Base-by-base conservation (phyloP, 2,113 vertebrate species). In the Carassius carassius region DNA sequence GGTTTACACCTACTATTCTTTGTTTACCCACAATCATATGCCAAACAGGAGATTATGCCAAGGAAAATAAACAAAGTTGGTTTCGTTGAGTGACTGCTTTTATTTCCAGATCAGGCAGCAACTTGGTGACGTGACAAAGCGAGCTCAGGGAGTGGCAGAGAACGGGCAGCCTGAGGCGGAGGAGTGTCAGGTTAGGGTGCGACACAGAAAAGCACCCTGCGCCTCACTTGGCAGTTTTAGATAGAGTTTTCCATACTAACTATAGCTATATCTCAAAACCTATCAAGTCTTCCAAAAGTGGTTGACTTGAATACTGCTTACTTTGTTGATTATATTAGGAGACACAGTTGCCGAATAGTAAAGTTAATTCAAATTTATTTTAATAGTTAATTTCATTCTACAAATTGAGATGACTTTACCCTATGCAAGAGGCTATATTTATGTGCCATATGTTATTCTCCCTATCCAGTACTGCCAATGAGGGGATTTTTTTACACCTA, bases 41-140 rank as follows among this genome's bases (percentile, higher is more conserved):
- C 23, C 13, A 75, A 49, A 49, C 23, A 25, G 19, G 29, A 83
- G 77, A 35, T 76, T 69, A 54, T 35, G 5, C 63, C 25, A 56
- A 41, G 84, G 41, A 65, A 56, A 32, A 29, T 10, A 82, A n/a
- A 67, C n/a, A 11, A 23, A 85, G 5, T 83, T 82, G 86, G 76
- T n/a, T 54, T 81, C 91, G 83, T 89, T 83, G 44, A 88, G 91
- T 65, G n/a, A 72, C 83, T 83, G 90, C 91, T 93, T 91, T 88
- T 92, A 91, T 85, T 96, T 95, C 90, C 95, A 96, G 95, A 94
- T 96, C 92, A 96, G 94, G 91, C 95, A 96, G 94, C 96, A 96
- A 89, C 89, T 97, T 93, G 92, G 93, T 88, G 93, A 96, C 90
- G 92, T 94, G 91, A 93, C 91, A 90, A 94, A 90, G 93, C 93